A percentile compares a stretch with the other conserved stretches of the same genome.
These are phyloP conservation scores for Heliconius ethilla DNA, from an alignment of 2,888 invertebrate genomes.

Conservation along the genomic window DNA sequence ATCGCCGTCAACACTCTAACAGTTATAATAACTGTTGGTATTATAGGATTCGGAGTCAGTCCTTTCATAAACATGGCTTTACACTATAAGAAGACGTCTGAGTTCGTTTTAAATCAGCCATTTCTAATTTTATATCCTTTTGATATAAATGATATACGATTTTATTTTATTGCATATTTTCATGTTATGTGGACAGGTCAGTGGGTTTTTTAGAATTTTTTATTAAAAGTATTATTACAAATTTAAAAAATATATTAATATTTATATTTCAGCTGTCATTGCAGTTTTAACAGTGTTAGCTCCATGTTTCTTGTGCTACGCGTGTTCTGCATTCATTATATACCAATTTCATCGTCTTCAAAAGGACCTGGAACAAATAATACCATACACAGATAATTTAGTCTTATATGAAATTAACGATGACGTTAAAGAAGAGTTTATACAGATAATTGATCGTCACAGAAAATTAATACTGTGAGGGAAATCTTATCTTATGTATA, in stretches of 20 bases:
- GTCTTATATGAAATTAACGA: conserved; percentile 17
- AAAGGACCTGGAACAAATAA: conserved; percentile 51
- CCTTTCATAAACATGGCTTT: conserved; percentile 10
- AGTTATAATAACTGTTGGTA: not conserved
- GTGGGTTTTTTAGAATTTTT: not conserved
- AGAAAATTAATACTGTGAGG: conserved; percentile 55
- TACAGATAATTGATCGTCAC: conserved; percentile 53
- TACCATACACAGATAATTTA: conserved; percentile 20
- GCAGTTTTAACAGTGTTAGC: conserved; percentile 53
- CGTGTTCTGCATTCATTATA: conserved; percentile 58
- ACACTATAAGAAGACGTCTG: conserved; percentile 51
- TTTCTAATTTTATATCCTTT: conserved; percentile 60
- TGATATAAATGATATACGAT: conserved; percentile 50
- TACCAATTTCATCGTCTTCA: conserved; percentile 56
- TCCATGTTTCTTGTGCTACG: conserved; percentile 57
- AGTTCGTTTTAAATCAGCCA: conserved; percentile 53
- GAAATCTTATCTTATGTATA: not conserved
- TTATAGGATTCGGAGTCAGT: conserved; percentile 27
- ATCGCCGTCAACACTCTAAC: conserved; percentile 18
- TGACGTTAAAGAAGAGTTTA: conserved; percentile 45
- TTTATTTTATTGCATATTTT: conserved; percentile 55
- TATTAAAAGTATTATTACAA: not conserved
- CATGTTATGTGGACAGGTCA: conserved; percentile 56
- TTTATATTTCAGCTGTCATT: conserved; percentile 44
- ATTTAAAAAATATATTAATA: not conserved